Conservation (phyloP, 2,113 vertebrate species). For the Phocoena phocoena region DNA sequence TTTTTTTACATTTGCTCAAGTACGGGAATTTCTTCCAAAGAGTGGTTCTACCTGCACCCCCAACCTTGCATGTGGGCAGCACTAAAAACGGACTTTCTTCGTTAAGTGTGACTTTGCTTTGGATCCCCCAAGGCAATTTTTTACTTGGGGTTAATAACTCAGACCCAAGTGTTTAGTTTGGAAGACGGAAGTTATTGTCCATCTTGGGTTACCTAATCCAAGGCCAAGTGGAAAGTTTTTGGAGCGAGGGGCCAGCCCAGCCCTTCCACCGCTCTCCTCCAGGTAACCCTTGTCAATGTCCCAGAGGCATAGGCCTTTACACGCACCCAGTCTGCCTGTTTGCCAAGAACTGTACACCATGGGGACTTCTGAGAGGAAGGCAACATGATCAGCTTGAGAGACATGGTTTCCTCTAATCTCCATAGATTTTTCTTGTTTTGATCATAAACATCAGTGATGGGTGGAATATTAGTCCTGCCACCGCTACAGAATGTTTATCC, state of each 20-base stretch:
- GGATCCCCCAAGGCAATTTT: neutral
- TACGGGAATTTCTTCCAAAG: neutral
- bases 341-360: neutral
- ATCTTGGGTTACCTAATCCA: neutral
- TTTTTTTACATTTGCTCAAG: neutral
- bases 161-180: constrained; percentile 25
- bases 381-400: neutral
- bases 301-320: neutral
- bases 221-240: constrained; percentile 43
- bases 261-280: neutral
- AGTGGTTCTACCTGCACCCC: neutral
- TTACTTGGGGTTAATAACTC: constrained; percentile 56
- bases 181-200: constrained; percentile 8
- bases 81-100: constrained; percentile 11
- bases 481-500: neutral
- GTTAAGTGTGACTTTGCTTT: neutral
- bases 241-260: neutral
- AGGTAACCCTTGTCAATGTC: neutral
- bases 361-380: neutral
- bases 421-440: neutral
- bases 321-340: neutral
- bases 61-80: neutral
- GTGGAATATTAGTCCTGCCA: neutral
- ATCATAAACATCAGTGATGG: neutral
- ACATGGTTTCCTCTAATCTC: neutral